These are phyloP conservation scores for Melospiza melodia DNA, from an alignment of 2,113 vertebrate genomes.

Conservation along the genomic window DNA sequence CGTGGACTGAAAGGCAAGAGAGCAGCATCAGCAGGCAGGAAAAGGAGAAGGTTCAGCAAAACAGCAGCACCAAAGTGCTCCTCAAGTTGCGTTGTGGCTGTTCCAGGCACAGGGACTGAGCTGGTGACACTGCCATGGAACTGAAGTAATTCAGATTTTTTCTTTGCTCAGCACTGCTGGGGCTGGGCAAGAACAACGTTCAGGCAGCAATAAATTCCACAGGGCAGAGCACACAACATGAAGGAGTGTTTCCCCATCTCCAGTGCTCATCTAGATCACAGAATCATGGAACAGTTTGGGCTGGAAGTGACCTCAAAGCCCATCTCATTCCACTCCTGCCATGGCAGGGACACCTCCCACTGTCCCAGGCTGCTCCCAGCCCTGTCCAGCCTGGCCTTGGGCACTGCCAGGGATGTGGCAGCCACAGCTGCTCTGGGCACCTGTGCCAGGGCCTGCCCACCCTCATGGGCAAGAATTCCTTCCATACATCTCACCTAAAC, in stretches of 20 bases:
- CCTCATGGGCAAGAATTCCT: neutral
- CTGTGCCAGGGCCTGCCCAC: neutral
- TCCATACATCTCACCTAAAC: neutral
- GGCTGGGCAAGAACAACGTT: too few relatives aligned
- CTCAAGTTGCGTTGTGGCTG: neutral
- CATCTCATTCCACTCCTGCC: neutral
- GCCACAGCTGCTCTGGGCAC: neutral
- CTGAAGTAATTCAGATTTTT: neutral
- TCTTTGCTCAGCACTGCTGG: neutral
- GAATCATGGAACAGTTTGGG: neutral
- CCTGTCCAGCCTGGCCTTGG: accelerated
- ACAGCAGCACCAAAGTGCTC: neutral
- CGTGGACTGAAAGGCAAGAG: slow-evolving; percentile 84
- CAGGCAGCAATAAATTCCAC: neutral
- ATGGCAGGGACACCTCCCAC: neutral
- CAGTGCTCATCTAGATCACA: too few relatives aligned
- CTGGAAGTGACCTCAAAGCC: neutral
- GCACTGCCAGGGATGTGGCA: neutral
- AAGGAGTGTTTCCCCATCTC: neutral
- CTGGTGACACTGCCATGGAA: accelerated
- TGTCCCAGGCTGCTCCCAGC: neutral
- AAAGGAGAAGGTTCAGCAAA: neutral
- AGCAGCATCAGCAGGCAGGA: neutral
- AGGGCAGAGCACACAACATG: neutral
- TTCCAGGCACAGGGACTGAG: too few relatives aligned